These are phyloP conservation scores for Panulirus ornatus DNA, from an alignment of 1,140 invertebrate genomes.

Conservation along the genomic window DNA sequence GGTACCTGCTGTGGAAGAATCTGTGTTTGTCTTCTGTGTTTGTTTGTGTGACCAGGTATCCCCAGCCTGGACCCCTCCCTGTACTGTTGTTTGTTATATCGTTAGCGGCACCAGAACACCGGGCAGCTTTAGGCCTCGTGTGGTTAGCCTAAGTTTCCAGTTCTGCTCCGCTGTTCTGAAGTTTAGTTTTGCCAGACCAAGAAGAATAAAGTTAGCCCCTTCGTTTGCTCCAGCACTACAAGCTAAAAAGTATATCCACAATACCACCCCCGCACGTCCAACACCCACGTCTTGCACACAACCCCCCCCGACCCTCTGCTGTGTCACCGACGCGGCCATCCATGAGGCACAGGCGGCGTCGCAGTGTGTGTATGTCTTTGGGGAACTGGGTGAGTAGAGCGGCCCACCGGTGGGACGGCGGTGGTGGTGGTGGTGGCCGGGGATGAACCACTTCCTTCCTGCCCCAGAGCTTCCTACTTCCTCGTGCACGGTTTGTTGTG, in stretches of 20 bases:
- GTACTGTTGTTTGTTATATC: not conserved
- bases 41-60: conserved; percentile 33
- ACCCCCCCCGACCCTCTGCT: no score
- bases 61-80: not conserved
- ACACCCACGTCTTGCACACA: no score
- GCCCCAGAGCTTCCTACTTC: conserved; percentile 60
- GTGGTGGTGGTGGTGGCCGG: conserved; percentile 23
- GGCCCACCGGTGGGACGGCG: not conserved
- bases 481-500: conserved; percentile 18
- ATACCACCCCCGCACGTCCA: no score
- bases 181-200: no score
- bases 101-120: not conserved
- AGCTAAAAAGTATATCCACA: no score
- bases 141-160: no score
- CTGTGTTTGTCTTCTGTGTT: not conserved
- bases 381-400: conserved; percentile 57
- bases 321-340: no score
- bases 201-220: no score
- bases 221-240: no score
- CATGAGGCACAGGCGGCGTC: no score
- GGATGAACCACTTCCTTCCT: conserved; percentile 66
- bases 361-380: conserved; percentile 30
- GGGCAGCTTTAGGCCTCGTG: not conserved
- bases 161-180: no score
- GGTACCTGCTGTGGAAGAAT: not conserved